Percentiles rank a stretch among this genome's conserved stretches.
These are phyloP conservation scores for Ectemnius lituratus DNA, from an alignment of 2,888 invertebrate species.

Conservation along the genomic window DNA sequence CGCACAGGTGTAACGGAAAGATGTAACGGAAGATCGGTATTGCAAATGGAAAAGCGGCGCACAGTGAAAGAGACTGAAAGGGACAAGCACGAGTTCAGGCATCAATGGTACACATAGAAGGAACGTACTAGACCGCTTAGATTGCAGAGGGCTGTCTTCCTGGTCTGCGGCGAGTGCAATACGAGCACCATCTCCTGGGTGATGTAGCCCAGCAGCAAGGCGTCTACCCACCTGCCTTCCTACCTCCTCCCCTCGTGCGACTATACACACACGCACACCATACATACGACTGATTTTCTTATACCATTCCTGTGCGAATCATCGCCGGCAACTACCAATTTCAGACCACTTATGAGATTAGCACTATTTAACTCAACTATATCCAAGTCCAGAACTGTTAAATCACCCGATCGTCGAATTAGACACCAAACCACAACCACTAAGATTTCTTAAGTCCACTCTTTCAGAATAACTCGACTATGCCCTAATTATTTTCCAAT, in stretches of 20 bases:
- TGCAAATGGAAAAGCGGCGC: slow-evolving; percentile 9
- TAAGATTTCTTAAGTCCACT: not conserved
- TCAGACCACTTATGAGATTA: no score
- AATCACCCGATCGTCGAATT: no score
- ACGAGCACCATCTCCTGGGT: slow-evolving; percentile 79
- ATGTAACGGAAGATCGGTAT: not conserved
- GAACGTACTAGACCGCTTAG: slow-evolving; percentile 91
- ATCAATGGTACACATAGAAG: slow-evolving; percentile 63
- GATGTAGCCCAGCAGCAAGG: slow-evolving; percentile 79
- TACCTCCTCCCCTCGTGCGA: slow-evolving; percentile 77
- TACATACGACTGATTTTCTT: slow-evolving; percentile 50
- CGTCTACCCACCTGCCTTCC: slow-evolving; percentile 79
- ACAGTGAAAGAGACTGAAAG: slow-evolving; percentile 44
- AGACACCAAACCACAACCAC: no score
- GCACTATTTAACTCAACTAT: no score
- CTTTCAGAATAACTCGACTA: not conserved
- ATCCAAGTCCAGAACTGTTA: no score
- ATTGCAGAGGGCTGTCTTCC: slow-evolving; percentile 91
- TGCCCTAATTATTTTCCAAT: not conserved
- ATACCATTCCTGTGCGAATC: slow-evolving; percentile 14
- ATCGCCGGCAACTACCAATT: not conserved
- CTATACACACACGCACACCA: slow-evolving; percentile 71
- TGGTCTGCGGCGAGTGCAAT: slow-evolving; percentile 82
- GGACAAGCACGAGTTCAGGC: slow-evolving; percentile 46
- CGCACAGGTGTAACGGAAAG: not conserved